Evolutionary conservation across 1,140 invertebrate genomes (phyloP).

Genomic region (Bombus fervidus): DNA sequence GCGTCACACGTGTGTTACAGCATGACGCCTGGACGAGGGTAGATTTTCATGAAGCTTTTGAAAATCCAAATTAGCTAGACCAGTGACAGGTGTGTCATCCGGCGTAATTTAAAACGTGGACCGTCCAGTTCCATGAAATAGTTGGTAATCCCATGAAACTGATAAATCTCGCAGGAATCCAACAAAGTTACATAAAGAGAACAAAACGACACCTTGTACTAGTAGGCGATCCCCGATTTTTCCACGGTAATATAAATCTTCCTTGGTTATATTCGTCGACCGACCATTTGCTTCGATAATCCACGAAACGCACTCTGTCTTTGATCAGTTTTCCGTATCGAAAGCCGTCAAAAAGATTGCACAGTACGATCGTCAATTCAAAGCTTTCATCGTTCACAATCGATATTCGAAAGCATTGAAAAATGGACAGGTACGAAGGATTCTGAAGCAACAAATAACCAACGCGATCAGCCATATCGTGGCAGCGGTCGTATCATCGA

Average conservation of each 20-base stretch:
- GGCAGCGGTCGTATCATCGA: too few species aligned
- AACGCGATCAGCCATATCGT: neutral
- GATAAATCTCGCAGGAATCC: neutral
- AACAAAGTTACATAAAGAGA: neutral
- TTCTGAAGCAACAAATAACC: neutral
- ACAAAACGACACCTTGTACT: neutral
- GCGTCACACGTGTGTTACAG: conserved; percentile 23
- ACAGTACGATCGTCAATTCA: too few species aligned
- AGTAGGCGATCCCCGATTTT: too few species aligned
- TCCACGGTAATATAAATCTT: neutral
- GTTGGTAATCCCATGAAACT: neutral
- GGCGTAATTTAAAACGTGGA: conserved; percentile 26
- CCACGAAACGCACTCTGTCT: neutral
- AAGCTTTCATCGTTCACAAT: too few species aligned
- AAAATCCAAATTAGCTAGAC: conserved; percentile 43
- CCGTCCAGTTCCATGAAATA: neutral
- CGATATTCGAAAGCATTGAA: neutral
- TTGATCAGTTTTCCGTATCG: neutral
- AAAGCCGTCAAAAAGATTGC: neutral
- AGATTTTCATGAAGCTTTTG: conserved; percentile 41
- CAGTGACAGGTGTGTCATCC: conserved; percentile 32
- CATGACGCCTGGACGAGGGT: neutral
- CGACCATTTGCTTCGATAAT: neutral
- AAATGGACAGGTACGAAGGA: neutral
- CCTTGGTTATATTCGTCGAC: neutral